Evolutionary conservation across 1,140 invertebrate species (phyloP).

Genomic region (Drosophila saltans): DNA sequence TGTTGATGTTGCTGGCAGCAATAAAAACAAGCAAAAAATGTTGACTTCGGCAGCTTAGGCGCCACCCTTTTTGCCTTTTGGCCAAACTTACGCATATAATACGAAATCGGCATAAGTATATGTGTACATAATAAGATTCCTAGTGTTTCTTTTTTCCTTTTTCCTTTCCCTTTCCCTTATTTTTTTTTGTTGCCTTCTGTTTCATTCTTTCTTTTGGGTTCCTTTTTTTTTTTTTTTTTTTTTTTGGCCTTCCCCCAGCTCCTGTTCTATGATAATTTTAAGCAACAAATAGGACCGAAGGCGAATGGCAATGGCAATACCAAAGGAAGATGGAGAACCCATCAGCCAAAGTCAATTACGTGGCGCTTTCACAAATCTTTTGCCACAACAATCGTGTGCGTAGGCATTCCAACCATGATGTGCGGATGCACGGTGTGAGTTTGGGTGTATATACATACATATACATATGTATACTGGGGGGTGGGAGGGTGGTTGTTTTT

Average conservation of each 20-base stretch:
- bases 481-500: conserved; percentile 20
- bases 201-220: too few relatives aligned
- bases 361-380: conserved; percentile 78
- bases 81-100: conserved; percentile 55
- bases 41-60: conserved; percentile 44
- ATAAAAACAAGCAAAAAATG: conserved; percentile 77
- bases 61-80: conserved; percentile 67
- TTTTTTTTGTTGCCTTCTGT: neutral
- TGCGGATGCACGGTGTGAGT: neutral
- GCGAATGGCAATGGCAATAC: conserved; percentile 15
- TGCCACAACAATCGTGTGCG: conserved; percentile 62
- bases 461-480: too few relatives aligned
- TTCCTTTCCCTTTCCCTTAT: neutral
- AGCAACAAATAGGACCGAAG: conserved; percentile 43
- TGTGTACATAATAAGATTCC: conserved; percentile 75
- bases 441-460: neutral
- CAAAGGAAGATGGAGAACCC: conserved; percentile 35
- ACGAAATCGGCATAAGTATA: conserved; percentile 76
- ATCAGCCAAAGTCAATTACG: conserved; percentile 72
- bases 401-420: conserved; percentile 12
- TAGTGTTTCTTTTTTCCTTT: conserved; percentile 32
- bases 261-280: conserved; percentile 74
- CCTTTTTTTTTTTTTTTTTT: conserved; percentile 9
- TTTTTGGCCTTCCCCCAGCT: conserved; percentile 8
- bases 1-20: conserved; percentile 70